phyloP scores from a whole-genome alignment of 2,797 vertebrate genomes.

The Protonibea diacanthus region DNA sequence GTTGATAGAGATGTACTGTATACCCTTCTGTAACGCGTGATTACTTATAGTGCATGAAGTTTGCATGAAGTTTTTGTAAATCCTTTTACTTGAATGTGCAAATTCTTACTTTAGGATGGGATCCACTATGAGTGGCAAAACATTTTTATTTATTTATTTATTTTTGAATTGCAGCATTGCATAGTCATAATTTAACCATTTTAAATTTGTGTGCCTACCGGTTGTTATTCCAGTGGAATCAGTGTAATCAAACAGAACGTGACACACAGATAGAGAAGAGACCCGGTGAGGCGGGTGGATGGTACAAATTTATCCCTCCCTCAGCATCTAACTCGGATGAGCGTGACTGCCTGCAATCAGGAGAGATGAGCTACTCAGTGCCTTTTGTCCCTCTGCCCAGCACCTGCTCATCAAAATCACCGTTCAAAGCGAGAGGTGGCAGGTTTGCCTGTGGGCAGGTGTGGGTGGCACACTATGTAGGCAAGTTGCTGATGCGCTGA shows the following conservation, averaged over 20 bases:
- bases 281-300: slow-evolving; percentile 6
- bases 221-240: slow-evolving; percentile 26
- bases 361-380: slow-evolving; percentile 49
- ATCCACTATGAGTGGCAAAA: neutral
- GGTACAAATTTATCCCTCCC: slow-evolving; percentile 29
- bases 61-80: too few relatives aligned
- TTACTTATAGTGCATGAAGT: too few relatives aligned
- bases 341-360: slow-evolving; percentile 58
- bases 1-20: too few relatives aligned
- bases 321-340: slow-evolving; percentile 39
- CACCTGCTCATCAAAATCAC: slow-evolving; percentile 73
- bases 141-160: neutral
- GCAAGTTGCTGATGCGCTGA: slow-evolving; percentile 39
- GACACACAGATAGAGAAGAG: slow-evolving; percentile 12
- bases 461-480: slow-evolving; percentile 28
- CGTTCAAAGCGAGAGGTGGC: slow-evolving; percentile 39
- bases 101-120: neutral
- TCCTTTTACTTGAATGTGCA: neutral
- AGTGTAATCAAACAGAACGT: slow-evolving; percentile 34
- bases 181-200: neutral
- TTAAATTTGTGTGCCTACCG: neutral
- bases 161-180: neutral
- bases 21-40: neutral
- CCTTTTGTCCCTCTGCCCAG: slow-evolving; percentile 56
- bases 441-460: slow-evolving; percentile 35